These are phyloP conservation scores for Leptura quadrifasciata DNA, from an alignment of 2,888 invertebrate species.

Conservation along the genomic window DNA sequence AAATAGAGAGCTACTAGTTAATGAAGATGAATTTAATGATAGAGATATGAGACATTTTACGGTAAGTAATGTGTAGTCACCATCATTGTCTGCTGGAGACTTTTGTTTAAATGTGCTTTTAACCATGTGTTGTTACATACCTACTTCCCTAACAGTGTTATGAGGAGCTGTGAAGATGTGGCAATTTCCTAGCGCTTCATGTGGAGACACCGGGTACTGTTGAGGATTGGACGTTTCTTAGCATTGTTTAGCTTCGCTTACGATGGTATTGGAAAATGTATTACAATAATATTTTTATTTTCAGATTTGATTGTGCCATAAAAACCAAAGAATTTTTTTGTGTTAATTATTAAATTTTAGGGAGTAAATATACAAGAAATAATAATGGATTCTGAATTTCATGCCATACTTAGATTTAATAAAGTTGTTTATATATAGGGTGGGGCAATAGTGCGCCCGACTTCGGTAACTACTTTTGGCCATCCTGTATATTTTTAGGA, in stretches of 20 bases:
- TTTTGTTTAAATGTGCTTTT: too few relatives aligned
- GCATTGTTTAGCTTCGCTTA: too few relatives aligned
- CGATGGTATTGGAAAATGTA: background rate
- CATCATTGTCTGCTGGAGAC: too few relatives aligned
- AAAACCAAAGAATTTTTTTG: slow-evolving; percentile 11
- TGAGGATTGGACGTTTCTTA: too few relatives aligned
- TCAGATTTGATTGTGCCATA: slow-evolving; percentile 29
- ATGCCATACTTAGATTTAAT: slow-evolving; percentile 11
- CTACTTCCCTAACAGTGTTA: too few relatives aligned
- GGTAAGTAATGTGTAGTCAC: slow-evolving; percentile 64
- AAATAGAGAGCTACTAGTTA: slow-evolving; percentile 74
- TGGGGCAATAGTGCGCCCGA: too few relatives aligned
- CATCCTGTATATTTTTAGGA: too few relatives aligned
- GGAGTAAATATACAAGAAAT: background rate
- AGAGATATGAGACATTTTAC: slow-evolving; percentile 72
- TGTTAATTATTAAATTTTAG: background rate
- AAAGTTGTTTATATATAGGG: background rate
- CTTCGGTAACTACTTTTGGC: too few relatives aligned
- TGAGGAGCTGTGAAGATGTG: too few relatives aligned
- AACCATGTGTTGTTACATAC: too few relatives aligned
- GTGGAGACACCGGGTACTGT: too few relatives aligned
- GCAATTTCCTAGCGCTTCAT: too few relatives aligned
- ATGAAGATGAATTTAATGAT: slow-evolving; percentile 72
- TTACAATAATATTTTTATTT: background rate
- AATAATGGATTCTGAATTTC: background rate